Percentiles rank a stretch among this genome's conserved stretches.
Conservation (phyloP, 2,888 invertebrate genomes). For the Scaptomyza polygonia region DNA sequence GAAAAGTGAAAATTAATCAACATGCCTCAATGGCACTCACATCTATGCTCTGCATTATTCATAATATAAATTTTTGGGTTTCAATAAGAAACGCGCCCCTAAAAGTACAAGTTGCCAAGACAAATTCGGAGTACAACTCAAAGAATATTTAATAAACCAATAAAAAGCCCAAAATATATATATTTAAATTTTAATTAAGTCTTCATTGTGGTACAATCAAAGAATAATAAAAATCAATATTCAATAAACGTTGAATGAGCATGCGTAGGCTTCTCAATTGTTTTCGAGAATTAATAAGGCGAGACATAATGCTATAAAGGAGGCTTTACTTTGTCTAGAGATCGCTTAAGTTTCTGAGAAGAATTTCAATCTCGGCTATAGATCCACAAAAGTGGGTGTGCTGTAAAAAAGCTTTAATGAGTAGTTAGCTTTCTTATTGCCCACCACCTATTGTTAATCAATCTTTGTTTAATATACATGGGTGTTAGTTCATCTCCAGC, state of each 20-base stretch:
- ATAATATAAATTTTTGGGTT: conserved; percentile 33
- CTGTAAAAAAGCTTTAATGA: conserved; percentile 8
- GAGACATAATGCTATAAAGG: conserved; percentile 8
- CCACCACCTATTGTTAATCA: conserved; percentile 26
- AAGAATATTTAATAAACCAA: conserved; percentile 17
- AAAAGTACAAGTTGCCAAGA: conserved; percentile 36
- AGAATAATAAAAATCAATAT: conserved; percentile 54
- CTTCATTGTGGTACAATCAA: conserved; percentile 8
- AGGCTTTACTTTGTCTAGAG: conserved; percentile 20
- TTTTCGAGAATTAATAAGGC: conserved; percentile 8
- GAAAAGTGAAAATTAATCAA: conserved; percentile 64
- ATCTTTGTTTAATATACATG: conserved; percentile 8
- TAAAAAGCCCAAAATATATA: conserved; percentile 57
- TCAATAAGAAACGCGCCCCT: conserved; percentile 43
- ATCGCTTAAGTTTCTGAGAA: background rate
- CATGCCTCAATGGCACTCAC: conserved; percentile 1
- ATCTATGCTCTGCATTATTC: conserved; percentile 59
- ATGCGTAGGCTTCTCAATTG: conserved; percentile 47
- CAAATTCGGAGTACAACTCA: conserved; percentile 23
- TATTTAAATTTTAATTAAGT: conserved; percentile 47
- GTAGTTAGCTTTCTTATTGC: conserved; percentile 13
- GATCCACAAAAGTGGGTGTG: conserved; percentile 1
- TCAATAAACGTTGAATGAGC: conserved; percentile 40
- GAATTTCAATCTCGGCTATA: conserved; percentile 13
- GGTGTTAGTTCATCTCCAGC: conserved; percentile 14